Base-by-base conservation (phyloP, 1,140 invertebrate species). In the Drosophila nebulosa region DNA sequence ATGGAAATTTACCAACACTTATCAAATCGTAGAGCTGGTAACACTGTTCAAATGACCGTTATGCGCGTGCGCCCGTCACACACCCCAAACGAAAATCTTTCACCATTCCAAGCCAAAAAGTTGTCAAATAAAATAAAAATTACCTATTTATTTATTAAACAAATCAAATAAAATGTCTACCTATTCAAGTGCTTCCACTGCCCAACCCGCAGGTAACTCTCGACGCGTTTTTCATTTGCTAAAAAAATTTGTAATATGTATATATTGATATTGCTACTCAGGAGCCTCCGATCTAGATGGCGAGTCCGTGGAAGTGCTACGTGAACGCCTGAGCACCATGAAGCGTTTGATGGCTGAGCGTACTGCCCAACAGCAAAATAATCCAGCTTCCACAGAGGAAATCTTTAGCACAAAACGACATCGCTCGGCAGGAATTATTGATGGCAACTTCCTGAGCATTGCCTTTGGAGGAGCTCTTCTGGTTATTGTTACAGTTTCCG, bases 281-380 rank as follows among this genome's bases (percentile, higher is more conserved):
- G 76, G 79, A 26, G 55, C 85, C 69, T 72, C 94, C 42, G 94
- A 95, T 51, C 93, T 95, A 9, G 88, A 90, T 56, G 91, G 93
- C 10, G 95, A 96, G 89, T 95, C 95, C 0, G 96, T 97, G 24
- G 96, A 97, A 75, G 96, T 96, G 68, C 85, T 97, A 18, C 94
- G 95, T 50, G 94, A 95, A 70, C 93, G 95, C 52, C 86, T 97
- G 7, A 94, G 95, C 3, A 94, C 95, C 16, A 96, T 97, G 95
- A 97, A 96, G 79, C 93, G 93, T 53, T 90, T 96, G 79, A 96
- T 97, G 94, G 95, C 95, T 52, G 95, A 96, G 68, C 91, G 95
- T 22, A 91, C 90, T 21, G 66, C 78, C 30, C 86, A 91, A 75
- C 93, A 94, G 91, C 89, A 93, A 69, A 76, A 92, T 67, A 93